Base-by-base conservation (phyloP, 2,797 vertebrate genomes). In the Alexandromys oeconomus region DNA sequence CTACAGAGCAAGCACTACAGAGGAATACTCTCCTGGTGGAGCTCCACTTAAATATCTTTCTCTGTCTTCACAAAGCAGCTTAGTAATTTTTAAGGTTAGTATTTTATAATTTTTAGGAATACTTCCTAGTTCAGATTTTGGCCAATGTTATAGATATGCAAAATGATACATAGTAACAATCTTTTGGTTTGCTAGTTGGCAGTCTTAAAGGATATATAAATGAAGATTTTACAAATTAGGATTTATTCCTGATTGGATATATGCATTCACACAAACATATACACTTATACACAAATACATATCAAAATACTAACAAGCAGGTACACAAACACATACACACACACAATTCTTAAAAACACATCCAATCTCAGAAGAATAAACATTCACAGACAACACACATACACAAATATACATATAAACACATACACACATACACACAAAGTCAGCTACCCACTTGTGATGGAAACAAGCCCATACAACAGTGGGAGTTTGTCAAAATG, bases 381-480 rank as follows among this genome's bases (percentile, higher is more conserved):
- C 17, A 65, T 34, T 21, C 40, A 48, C 31, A 67, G 0, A 34
- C 31, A 71, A 67, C 1, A 46, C 7, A 78, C 6, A 57, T 1
- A 34, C 19, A 29, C 61, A 71, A 19, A 6, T 1, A 5, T 5
- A 2, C 1, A 59, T 5, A 51, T 4, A 81, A 0, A 40, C 54
- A 59, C 13, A 31, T 15, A 34, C 3, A n/a, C 4, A 61, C 4
- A 31, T 2, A 81, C 17, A 43, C 19, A 76, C 27, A 25, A 9
- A 5, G 2, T 4, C 12, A 48, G 31, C 13, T 29, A 19, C 2
- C 4, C 11, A 43, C 1, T 63, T 17, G 0, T 1, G 2, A 57
- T 54, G 37, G 11, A 51, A 48, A 37, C 31, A 15, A 71, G 27
- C 7, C 48, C 19, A 29, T n/a, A 23, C 0, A 92, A 46, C 4